Conservation (phyloP, 1,140 invertebrate genomes). For the Agrilus planipennis region DNA sequence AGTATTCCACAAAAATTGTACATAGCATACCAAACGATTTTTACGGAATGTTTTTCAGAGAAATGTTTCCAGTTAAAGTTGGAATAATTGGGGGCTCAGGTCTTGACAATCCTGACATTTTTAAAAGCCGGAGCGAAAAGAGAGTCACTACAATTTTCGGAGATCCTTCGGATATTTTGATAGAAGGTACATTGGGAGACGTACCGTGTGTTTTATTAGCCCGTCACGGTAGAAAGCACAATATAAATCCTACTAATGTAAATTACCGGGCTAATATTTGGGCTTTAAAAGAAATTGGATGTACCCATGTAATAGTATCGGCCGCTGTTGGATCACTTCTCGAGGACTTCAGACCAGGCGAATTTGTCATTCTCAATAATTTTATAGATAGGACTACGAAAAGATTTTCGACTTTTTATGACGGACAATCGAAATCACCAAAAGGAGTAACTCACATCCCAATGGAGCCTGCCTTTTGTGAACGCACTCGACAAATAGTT, state of each 20-base stretch:
- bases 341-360: constrained; percentile 77
- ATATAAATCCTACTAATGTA: constrained; percentile 58
- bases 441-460: constrained; percentile 84
- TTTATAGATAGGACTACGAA: constrained; percentile 84
- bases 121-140: constrained; percentile 55
- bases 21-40: no score
- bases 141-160: constrained; percentile 72
- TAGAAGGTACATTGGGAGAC: constrained; percentile 64
- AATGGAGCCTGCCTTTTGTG: constrained; percentile 81
- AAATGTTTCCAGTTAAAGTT: constrained; percentile 54
- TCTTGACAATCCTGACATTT: constrained; percentile 72
- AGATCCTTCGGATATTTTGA: constrained; percentile 67
- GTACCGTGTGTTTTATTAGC: constrained; percentile 73
- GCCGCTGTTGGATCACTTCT: constrained; percentile 87
- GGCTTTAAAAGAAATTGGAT: constrained; percentile 77
- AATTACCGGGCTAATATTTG: constrained; percentile 97
- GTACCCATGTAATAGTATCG: constrained; percentile 84
- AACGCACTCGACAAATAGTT: constrained; percentile 54
- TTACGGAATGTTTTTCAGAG: no score
- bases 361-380: constrained; percentile 82
- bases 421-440: constrained; percentile 48
- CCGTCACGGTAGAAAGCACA: constrained; percentile 82
- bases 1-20: no score
- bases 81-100: constrained; percentile 95
- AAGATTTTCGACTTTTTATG: constrained; percentile 80